A percentile compares a stretch with the other conserved stretches of the same genome.
These are phyloP conservation scores for Okamejei kenojei DNA, from an alignment of 2,797 vertebrate species.

Conservation along the genomic window DNA sequence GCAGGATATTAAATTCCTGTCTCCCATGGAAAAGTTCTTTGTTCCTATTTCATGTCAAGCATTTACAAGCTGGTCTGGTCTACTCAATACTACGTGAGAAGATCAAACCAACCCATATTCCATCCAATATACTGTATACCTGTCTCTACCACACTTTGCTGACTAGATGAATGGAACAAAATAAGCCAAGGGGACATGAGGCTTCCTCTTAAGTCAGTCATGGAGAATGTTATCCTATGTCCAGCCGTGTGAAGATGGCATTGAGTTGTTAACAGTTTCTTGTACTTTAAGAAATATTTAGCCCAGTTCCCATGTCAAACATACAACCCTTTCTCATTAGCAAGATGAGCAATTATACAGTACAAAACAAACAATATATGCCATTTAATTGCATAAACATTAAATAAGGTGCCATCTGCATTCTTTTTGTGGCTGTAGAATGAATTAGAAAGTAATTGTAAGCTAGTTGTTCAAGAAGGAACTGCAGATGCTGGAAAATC, in stretches of 20 bases:
- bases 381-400: neutral
- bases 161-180: slow-evolving; percentile 49
- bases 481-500: no score
- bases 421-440: neutral
- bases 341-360: slow-evolving; percentile 52
- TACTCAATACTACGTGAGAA: slow-evolving; percentile 55
- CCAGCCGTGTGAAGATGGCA: slow-evolving; percentile 47
- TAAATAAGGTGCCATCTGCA: neutral
- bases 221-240: slow-evolving; percentile 47
- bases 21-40: slow-evolving; percentile 47
- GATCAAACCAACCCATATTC: slow-evolving; percentile 44
- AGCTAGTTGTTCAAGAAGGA: neutral
- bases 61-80: slow-evolving; percentile 57
- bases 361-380: slow-evolving; percentile 42
- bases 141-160: slow-evolving; percentile 51
- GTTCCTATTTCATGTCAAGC: slow-evolving; percentile 44
- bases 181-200: slow-evolving; percentile 42
- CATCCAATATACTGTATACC: neutral
- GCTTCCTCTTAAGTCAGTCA: slow-evolving; percentile 45
- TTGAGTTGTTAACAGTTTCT: slow-evolving; percentile 51
- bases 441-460: neutral
- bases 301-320: slow-evolving; percentile 52
- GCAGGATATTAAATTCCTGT: slow-evolving; percentile 53
- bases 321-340: slow-evolving; percentile 55
- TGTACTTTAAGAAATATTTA: slow-evolving; percentile 53